Evolutionary conservation across 2,113 vertebrate genomes (phyloP).

Genomic region (Morone saxatilis): DNA sequence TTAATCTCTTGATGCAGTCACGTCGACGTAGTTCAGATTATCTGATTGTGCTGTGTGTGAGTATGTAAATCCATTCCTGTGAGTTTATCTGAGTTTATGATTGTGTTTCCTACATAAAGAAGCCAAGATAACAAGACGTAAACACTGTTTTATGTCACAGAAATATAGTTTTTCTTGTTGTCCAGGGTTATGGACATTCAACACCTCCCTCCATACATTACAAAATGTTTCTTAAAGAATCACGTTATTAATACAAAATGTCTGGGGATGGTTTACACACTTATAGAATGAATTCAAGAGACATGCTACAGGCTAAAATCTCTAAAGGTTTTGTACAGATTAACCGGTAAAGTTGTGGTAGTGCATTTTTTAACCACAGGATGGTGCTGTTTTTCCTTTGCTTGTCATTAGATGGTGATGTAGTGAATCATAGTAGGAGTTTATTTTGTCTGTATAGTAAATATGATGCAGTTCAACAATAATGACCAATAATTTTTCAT

Average conservation of each 20-base stretch:
- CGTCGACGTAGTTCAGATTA: slow-evolving; percentile 65
- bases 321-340: neutral
- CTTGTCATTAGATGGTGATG: neutral
- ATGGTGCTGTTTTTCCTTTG: slow-evolving; percentile 25
- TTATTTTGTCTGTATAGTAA: neutral
- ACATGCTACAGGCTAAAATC: neutral
- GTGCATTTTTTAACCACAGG: slow-evolving; percentile 13
- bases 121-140: neutral
- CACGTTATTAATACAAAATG: neutral
- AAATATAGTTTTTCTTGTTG: no score
- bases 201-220: neutral
- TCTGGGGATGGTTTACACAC: neutral
- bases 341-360: no score
- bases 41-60: slow-evolving; percentile 20
- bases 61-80: neutral
- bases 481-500: neutral
- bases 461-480: neutral
- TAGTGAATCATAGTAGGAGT: neutral
- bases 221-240: neutral
- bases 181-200: neutral
- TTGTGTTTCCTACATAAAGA: neutral
- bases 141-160: neutral
- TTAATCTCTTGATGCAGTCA: slow-evolving; percentile 67
- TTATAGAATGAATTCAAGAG: neutral
- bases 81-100: neutral